A percentile compares a stretch with the other conserved stretches of the same genome.
phyloP scores from a whole-genome alignment of 2,113 vertebrate species.

The Sphyrna mokarran region DNA sequence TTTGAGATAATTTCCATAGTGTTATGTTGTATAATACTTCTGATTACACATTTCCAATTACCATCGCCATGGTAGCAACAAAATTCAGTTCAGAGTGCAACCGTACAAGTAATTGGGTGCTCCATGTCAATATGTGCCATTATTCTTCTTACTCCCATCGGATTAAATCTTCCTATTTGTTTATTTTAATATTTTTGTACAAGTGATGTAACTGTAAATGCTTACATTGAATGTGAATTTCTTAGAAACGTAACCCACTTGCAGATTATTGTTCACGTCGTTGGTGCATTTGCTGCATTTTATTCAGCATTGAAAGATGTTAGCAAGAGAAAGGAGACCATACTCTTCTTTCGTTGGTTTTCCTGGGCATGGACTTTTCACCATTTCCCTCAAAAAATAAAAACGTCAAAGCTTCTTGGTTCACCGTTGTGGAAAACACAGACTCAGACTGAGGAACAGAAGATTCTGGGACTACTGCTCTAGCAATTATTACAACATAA shows the following conservation, averaged over 20 bases:
- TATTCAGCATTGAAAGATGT: not conserved
- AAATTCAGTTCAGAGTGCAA: not conserved
- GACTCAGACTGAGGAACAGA: not conserved
- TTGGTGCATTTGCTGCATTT: not conserved
- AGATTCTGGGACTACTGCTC: not conserved
- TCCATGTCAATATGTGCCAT: constrained; percentile 4
- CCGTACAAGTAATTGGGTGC: not conserved
- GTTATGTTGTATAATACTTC: not conserved
- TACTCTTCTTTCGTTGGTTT: not conserved
- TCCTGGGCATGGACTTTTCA: not conserved
- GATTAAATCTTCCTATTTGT: constrained; percentile 1
- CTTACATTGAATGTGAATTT: not conserved
- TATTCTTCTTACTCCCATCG: not conserved
- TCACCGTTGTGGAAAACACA: not conserved
- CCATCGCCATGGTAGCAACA: constrained; percentile 21
- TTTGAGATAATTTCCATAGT: constrained; percentile 29
- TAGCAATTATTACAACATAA: not conserved
- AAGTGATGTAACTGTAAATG: not conserved
- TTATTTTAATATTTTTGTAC: not conserved
- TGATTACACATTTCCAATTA: constrained; percentile 20
- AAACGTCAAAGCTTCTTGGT: not conserved
- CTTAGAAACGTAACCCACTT: not conserved
- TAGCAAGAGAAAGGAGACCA: not conserved
- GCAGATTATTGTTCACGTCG: not conserved
- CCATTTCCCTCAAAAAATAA: not conserved